Conservation (phyloP, 1,140 invertebrate genomes). For the Drosophila suzukii region DNA sequence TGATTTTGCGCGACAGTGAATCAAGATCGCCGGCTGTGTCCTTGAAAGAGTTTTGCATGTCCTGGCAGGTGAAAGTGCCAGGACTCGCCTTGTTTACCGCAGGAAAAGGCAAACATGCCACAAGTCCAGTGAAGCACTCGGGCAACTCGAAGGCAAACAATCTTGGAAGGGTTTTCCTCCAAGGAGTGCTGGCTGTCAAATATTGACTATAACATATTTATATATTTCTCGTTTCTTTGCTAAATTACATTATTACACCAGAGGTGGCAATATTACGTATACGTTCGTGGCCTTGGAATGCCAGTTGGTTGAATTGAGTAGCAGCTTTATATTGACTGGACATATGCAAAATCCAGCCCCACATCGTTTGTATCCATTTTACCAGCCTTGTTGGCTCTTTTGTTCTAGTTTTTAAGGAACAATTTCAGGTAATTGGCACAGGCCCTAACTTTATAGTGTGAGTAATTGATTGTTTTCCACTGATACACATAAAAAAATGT, state of each 20-base stretch:
- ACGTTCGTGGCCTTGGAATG: conserved; percentile 56
- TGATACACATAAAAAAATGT: too few species aligned
- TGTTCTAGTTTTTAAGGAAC: conserved; percentile 25
- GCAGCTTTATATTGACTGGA: conserved; percentile 12
- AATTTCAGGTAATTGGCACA: conserved; percentile 56
- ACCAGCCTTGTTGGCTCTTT: conserved; percentile 10
- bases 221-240: conserved; percentile 9
- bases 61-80: conserved; percentile 8
- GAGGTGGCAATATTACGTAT: conserved; percentile 18
- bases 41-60: conserved; percentile 51
- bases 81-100: conserved; percentile 37
- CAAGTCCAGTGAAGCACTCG: conserved; percentile 9
- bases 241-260: conserved; percentile 36
- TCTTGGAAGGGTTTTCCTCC: conserved; percentile 1
- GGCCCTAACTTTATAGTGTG: conserved; percentile 31
- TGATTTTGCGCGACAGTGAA: conserved; percentile 45
- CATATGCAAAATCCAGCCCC: conserved; percentile 13
- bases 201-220: conserved; percentile 47
- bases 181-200: conserved; percentile 41
- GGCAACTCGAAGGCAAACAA: conserved; percentile 13
- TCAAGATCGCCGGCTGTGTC: conserved; percentile 33
- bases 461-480: conserved; percentile 61
- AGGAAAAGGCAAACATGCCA: conserved; percentile 46
- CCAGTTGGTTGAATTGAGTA: conserved; percentile 17
- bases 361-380: not conserved